Percentiles rank a stretch among this genome's conserved stretches.
Conservation (phyloP, 2,797 vertebrate genomes). For the Centropyge bicolor region DNA sequence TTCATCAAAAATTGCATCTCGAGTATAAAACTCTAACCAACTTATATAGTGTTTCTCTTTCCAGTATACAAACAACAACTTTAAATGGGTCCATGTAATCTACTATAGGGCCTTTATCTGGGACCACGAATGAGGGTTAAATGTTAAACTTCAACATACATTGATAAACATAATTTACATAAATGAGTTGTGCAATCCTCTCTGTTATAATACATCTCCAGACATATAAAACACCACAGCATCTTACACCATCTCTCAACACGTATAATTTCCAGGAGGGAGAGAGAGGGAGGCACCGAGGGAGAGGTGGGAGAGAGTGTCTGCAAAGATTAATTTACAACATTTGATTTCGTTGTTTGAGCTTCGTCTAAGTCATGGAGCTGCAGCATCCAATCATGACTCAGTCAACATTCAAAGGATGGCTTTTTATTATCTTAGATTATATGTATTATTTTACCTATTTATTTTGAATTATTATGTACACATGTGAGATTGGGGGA, state of each 20-base stretch:
- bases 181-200: background rate
- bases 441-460: slow-evolving; percentile 36
- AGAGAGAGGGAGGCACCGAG: background rate
- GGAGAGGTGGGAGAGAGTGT: background rate
- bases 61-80: background rate
- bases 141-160: background rate
- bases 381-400: slow-evolving; percentile 60
- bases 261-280: background rate
- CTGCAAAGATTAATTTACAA: slow-evolving; percentile 58
- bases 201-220: background rate
- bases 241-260: slow-evolving; percentile 7
- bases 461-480: slow-evolving; percentile 39
- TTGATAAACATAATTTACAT: background rate
- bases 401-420: slow-evolving; percentile 57
- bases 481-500: slow-evolving; percentile 31
- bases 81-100: background rate
- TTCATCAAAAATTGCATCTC: background rate
- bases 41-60: background rate
- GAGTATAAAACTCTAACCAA: slow-evolving; percentile 1
- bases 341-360: slow-evolving; percentile 65
- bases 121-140: background rate
- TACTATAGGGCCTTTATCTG: background rate
- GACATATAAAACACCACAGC: background rate
- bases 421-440: slow-evolving; percentile 49
- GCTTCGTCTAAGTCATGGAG: slow-evolving; percentile 52